Evolutionary conservation across 2,797 vertebrate species (phyloP), one percentile per base, ranked within the genome.

Genomic region (Otus scops): DNA sequence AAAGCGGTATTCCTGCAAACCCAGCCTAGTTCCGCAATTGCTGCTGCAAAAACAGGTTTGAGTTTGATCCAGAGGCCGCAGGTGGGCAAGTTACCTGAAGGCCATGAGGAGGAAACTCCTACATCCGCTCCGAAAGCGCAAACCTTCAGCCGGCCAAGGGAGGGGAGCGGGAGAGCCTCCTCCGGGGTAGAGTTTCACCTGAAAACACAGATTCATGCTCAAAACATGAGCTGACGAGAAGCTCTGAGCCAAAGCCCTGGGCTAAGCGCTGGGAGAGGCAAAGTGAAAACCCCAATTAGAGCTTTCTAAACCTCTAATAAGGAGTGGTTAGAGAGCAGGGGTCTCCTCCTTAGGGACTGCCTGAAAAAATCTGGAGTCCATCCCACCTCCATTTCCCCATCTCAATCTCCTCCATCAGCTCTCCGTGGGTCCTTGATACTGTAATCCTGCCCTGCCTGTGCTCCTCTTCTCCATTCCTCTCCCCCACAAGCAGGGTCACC

Each of bases 51-150:
- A 88, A 78, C 85, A 88, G 91, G 82, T 90, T 91, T 67, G 61
- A 43, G 68, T 86, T 88, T 76, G 89, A 93, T 41, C 77, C 30
- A 16, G 73, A 50, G 64, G 41, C 67, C 5, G 17, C 96, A 96
- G 95, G 95, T 96, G 96, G 81, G 88, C 81, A 83, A 93, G 93
- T 86, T 95, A 96, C 96, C 96, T 97, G 94, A 88, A 94, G 91
- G 89, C 79, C 94, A 61, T 11, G 74, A 67, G 86, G 77, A 89
- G 86, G 86, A 93, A 96, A 89, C 92, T 94, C 93, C 95, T 90
- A 92, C 93, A 94, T 94, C 95, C 93, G 87, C 78, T 89, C 75
- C 0, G 0, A 16, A 14, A 88, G 68, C 6, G 0, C 59, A 56
- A 73, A 34, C 48, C 23, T 43, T 18, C 22, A 2, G 77, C 57